Conservation (phyloP, 2,797 vertebrate genomes). For the Gadopsis bispinosus region DNA sequence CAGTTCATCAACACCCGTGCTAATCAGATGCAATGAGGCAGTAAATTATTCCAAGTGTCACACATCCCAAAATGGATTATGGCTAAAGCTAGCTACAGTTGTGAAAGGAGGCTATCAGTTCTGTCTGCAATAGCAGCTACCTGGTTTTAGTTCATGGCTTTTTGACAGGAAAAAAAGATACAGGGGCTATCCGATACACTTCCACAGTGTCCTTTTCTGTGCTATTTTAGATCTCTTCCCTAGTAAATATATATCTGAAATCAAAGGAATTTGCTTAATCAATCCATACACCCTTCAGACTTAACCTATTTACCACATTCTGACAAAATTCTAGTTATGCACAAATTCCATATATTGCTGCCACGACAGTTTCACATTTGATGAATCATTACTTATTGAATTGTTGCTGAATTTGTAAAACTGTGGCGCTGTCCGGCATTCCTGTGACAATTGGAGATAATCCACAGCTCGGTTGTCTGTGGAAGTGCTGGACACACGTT, state of each 20-base stretch:
- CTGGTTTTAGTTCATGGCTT: slow-evolving; percentile 29
- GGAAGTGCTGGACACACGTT: background rate
- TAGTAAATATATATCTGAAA: background rate
- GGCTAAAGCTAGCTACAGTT: slow-evolving; percentile 30
- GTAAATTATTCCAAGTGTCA: slow-evolving; percentile 68
- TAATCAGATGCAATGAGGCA: slow-evolving; percentile 67
- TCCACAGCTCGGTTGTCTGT: background rate
- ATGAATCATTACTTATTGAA: background rate
- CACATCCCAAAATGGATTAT: slow-evolving; percentile 47
- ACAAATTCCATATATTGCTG: background rate
- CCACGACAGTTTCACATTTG: background rate
- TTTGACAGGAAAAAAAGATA: slow-evolving; percentile 19
- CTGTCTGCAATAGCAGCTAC: slow-evolving; percentile 17
- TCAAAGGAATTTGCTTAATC: background rate
- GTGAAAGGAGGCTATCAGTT: slow-evolving; percentile 26
- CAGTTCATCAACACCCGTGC: slow-evolving; percentile 47
- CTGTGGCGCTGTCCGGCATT: background rate
- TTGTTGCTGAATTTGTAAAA: background rate
- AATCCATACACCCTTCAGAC: background rate
- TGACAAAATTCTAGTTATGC: background rate
- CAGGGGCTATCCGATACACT: background rate
- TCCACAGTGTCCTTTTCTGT: background rate
- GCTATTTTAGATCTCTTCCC: background rate
- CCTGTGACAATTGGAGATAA: background rate
- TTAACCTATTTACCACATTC: background rate